These are phyloP conservation scores for Nerophis ophidion DNA, from an alignment of 2,113 vertebrate genomes.

Conservation along the genomic window DNA sequence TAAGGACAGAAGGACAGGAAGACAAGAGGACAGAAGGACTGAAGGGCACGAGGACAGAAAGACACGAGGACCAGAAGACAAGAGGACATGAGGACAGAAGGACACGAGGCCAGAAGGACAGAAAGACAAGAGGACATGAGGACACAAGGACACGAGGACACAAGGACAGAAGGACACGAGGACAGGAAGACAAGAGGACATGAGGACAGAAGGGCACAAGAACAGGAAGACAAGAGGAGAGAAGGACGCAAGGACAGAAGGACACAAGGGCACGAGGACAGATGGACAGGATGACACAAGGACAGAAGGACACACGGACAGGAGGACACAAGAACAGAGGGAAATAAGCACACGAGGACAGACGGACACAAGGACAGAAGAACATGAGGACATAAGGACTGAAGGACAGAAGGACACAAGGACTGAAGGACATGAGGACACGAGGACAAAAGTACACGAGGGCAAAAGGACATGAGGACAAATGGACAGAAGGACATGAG, in stretches of 20 bases:
- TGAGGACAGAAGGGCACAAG: constrained; percentile 18
- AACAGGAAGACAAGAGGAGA: constrained; percentile 31
- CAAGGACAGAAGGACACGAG: constrained; percentile 42
- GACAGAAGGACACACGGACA: neutral
- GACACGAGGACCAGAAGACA: neutral
- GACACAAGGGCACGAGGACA: constrained; percentile 32
- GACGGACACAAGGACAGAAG: neutral
- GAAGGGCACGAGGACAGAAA: neutral
- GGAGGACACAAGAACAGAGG: constrained; percentile 15
- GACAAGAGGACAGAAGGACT: too few relatives aligned
- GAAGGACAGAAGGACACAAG: constrained; percentile 9
- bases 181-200: neutral
- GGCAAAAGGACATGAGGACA: constrained; percentile 11
- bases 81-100: neutral
- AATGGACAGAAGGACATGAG: constrained; percentile 34
- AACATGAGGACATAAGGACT: too few relatives aligned
- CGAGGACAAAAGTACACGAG: neutral
- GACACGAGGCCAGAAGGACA: too few relatives aligned
- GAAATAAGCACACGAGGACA: constrained; percentile 30
- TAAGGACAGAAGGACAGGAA: too few relatives aligned
- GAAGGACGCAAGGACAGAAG: neutral
- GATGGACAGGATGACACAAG: constrained; percentile 23
- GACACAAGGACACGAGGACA: neutral
- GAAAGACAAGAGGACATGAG: neutral
- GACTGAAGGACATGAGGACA: constrained; percentile 40